Base-by-base conservation (phyloP, 37 sponge, comb jelly and placozoan genomes). In the Lycopodina hypogea region DNA sequence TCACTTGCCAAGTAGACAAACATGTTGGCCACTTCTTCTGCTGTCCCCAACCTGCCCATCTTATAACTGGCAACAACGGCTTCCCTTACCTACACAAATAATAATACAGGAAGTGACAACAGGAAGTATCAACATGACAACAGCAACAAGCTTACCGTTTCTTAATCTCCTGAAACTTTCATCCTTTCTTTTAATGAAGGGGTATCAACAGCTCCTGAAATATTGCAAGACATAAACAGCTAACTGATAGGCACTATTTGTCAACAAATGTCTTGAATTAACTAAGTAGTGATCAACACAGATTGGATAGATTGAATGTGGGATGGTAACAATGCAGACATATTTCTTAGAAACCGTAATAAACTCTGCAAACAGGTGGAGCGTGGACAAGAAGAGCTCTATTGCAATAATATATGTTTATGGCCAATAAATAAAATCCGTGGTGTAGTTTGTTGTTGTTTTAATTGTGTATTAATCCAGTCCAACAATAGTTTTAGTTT, bases 1-100 rank as follows among this genome's bases (percentile, higher is more conserved):
- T 89, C 84, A 66, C 89, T 84, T 42, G 94, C 94, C 11, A 93
- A 84, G 73, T 83, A 93, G 55, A 88, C 79, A 24, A 90, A 78
- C 41, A 89, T 38, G 38, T 79, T 65, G 15, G 94, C 94, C 19
- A 93, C 63, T 38, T 93, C 94, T 60, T 93, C 90, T 11, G 94
- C 56, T 42, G 57, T 79, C 33, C 84, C 94, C 23, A 93, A 81
- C 4, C 94, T 84, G n/a, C 94, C 94, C 87, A 93, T 83, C 71
- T 83, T 83, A 78, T 93, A 90, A 0, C 94, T 73, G 64, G 78
- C 81, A 51, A 87, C 62, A 50, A 93, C 89, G 0, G 26, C 72
- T 18, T 78, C 28, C 38, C 65, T 56, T 23, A 78, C 81, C 90
- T 93, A 30, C 23, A 40, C 42, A 26, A 7, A 41, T 3, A 45